phyloP scores from a whole-genome alignment of 2,113 vertebrate species.

The Physeter macrocephalus region DNA sequence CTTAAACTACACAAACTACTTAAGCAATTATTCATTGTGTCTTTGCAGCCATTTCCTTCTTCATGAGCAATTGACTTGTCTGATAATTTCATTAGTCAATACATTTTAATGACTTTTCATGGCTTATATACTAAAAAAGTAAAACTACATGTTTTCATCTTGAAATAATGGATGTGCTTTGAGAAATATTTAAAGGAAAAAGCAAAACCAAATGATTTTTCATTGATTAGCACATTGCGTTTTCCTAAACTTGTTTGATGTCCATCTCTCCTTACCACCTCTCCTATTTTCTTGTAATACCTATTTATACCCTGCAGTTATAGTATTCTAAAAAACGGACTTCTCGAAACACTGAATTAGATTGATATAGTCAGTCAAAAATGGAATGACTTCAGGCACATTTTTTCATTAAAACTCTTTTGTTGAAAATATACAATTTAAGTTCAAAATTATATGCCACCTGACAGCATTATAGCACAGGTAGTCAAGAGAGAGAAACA shows the following conservation, averaged over 20 bases:
- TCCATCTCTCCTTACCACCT: background rate
- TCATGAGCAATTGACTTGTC: background rate
- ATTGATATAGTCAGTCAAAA: background rate
- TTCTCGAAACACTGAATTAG: background rate
- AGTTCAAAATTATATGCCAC: background rate
- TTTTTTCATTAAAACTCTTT: slow-evolving; percentile 9
- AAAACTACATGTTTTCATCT: background rate
- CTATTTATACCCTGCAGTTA: background rate
- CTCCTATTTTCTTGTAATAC: background rate
- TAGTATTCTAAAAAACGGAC: background rate
- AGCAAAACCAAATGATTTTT: background rate
- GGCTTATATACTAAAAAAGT: background rate
- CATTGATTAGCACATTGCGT: background rate
- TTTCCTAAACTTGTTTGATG: background rate
- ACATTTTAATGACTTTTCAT: background rate
- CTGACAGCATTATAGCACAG: background rate
- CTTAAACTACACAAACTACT: background rate
- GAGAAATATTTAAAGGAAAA: background rate
- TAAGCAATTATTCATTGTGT: background rate
- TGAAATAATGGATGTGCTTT: background rate
- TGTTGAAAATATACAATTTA: background rate
- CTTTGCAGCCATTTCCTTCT: background rate
- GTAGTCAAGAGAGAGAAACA: background rate
- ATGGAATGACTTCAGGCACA: background rate
- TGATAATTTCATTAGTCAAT: slow-evolving; percentile 15